A percentile compares a stretch with the other conserved stretches of the same genome.
Evolutionary conservation across 2,113 vertebrate species (phyloP).

Genomic region (Excalfactoria chinensis): DNA sequence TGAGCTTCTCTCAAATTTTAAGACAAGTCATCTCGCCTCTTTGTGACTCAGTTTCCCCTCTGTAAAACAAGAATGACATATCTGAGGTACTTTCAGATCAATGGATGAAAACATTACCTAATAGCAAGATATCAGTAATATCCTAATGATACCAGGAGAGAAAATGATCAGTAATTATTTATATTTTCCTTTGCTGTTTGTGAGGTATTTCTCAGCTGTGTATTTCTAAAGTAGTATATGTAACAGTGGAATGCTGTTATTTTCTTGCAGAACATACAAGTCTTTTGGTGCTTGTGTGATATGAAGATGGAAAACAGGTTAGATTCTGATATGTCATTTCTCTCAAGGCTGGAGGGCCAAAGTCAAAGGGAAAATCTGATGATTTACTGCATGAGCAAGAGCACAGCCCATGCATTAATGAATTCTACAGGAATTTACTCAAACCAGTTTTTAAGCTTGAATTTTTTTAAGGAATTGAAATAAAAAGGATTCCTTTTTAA

Average conservation of each 20-base stretch:
- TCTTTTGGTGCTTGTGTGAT: constrained; percentile 24
- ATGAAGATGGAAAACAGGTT: constrained; percentile 58
- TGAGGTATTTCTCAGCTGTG: not conserved
- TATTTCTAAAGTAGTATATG: not conserved
- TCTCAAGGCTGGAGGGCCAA: constrained; percentile 62
- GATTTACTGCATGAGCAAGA: constrained; percentile 66
- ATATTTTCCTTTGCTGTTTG: constrained; percentile 18
- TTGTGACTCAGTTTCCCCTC: not conserved
- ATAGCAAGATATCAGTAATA: not conserved
- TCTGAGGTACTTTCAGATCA: constrained; percentile 36
- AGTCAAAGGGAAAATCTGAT: constrained; percentile 59
- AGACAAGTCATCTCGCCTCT: not conserved
- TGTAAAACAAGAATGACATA: not conserved
- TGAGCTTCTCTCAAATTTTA: not conserved
- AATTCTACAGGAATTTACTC: constrained; percentile 47
- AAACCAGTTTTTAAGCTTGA: not conserved
- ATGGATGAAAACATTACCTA: not conserved
- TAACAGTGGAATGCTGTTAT: constrained; percentile 1
- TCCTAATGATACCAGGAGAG: not conserved
- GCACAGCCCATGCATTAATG: constrained; percentile 64
- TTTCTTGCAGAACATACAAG: constrained; percentile 9
- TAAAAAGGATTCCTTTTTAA: constrained; percentile 40
- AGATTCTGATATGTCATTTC: constrained; percentile 50
- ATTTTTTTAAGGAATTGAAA: not conserved
- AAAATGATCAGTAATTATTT: constrained; percentile 39